A percentile compares a stretch with the other conserved stretches of the same genome.
Evolutionary conservation across 1,140 invertebrate genomes (phyloP).

Genomic region (Globodera ellingtonae): DNA sequence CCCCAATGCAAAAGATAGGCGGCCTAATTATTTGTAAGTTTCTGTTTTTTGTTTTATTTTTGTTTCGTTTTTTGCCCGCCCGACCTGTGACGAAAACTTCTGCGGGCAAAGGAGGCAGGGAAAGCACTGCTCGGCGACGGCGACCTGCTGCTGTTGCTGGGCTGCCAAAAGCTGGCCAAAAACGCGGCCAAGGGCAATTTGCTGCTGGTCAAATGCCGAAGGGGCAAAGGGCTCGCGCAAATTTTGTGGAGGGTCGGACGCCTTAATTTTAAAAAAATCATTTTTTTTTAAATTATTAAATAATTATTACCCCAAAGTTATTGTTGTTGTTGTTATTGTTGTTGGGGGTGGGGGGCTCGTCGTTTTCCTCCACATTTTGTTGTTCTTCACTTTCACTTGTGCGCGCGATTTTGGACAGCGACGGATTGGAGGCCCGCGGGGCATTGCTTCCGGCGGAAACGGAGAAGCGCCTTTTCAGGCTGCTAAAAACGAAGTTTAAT

Average conservation of each 20-base stretch:
- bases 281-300: not conserved
- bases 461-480: not conserved
- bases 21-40: not conserved
- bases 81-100: conserved; percentile 11
- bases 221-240: not conserved
- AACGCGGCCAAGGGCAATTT: conserved; percentile 3
- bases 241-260: not conserved
- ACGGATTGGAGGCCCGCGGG: not conserved
- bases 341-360: not conserved
- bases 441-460: not conserved
- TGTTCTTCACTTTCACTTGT: conserved; percentile 1
- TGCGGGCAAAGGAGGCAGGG: conserved; percentile 18
- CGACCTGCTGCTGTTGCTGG: not conserved
- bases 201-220: not conserved
- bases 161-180: not conserved
- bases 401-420: conserved; percentile 7
- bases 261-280: not conserved
- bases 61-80: not conserved
- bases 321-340: not conserved
- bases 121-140: not conserved
- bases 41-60: not conserved
- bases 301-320: not conserved
- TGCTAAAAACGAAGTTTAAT: not conserved
- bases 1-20: conserved; percentile 29
- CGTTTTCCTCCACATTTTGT: not conserved